Conservation (phyloP, 2,113 vertebrate species). For the Plecotus auritus region DNA sequence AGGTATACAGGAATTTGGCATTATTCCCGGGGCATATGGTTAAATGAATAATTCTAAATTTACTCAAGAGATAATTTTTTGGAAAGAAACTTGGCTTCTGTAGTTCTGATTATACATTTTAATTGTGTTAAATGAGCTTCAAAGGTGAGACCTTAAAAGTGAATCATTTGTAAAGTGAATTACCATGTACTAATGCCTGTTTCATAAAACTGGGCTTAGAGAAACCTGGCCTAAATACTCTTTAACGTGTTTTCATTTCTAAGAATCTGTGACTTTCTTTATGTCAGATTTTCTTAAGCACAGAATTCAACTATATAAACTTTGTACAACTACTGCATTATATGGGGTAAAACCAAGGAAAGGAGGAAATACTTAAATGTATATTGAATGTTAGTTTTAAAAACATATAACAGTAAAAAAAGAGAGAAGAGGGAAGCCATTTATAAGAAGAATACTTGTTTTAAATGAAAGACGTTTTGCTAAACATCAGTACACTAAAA, state of each 20-base stretch:
- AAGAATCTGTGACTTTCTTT: background rate
- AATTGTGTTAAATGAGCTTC: background rate
- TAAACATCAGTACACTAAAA: background rate
- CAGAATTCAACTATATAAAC: background rate
- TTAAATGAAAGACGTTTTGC: background rate
- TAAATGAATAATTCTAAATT: background rate
- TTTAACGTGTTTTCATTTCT: background rate
- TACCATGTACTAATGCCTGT: background rate
- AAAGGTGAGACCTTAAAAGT: background rate
- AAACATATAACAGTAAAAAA: background rate
- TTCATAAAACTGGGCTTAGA: background rate
- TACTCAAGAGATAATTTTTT: background rate
- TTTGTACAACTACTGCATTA: background rate
- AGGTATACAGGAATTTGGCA: background rate
- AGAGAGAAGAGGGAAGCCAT: background rate
- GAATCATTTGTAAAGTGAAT: background rate
- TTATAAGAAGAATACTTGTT: constrained; percentile 11
- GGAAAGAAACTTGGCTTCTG: background rate
- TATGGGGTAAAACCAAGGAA: background rate
- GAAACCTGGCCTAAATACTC: background rate
- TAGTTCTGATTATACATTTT: background rate
- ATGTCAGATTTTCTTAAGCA: background rate
- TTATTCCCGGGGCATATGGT: background rate
- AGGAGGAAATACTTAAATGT: constrained; percentile 8
- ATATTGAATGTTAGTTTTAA: constrained; percentile 4